Conservation (phyloP, 92 coral and sea anemone genomes). For the Parazoanthus swiftii region DNA sequence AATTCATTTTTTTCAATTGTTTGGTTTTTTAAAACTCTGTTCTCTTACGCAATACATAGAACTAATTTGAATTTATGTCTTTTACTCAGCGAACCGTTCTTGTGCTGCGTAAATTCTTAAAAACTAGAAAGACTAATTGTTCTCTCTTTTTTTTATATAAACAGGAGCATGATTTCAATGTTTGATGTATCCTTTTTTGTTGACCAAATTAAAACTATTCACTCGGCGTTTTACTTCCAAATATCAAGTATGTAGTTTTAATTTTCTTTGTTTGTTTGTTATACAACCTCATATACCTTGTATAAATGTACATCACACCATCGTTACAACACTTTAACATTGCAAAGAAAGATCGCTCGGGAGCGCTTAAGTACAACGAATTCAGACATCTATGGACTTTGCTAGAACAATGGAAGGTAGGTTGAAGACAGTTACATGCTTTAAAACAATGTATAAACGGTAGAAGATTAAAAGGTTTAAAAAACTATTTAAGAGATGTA, state of each 20-base stretch:
- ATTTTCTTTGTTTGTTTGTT: background rate
- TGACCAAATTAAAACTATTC: background rate
- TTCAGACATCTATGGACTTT: slow-evolving; percentile 73
- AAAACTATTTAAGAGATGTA: background rate
- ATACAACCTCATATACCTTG: background rate
- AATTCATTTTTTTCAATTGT: no score
- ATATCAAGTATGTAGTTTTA: background rate
- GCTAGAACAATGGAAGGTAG: slow-evolving; percentile 75
- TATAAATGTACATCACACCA: background rate
- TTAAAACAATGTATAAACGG: background rate
- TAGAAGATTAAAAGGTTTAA: no score
- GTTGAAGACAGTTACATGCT: background rate
- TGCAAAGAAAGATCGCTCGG: slow-evolving; percentile 70
- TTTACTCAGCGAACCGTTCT: no score
- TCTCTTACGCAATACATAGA: no score
- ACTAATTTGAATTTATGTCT: no score
- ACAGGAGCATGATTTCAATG: slow-evolving; percentile 89
- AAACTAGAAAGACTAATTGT: background rate
- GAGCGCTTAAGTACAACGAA: slow-evolving; percentile 82
- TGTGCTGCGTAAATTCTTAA: no score
- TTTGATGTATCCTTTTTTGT: slow-evolving; percentile 81
- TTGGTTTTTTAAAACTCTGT: no score
- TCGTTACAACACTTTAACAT: background rate
- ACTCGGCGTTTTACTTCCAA: background rate
- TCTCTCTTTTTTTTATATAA: background rate